Base-by-base conservation (phyloP, 2,888 invertebrate genomes). In the Brachypterus glaber region DNA sequence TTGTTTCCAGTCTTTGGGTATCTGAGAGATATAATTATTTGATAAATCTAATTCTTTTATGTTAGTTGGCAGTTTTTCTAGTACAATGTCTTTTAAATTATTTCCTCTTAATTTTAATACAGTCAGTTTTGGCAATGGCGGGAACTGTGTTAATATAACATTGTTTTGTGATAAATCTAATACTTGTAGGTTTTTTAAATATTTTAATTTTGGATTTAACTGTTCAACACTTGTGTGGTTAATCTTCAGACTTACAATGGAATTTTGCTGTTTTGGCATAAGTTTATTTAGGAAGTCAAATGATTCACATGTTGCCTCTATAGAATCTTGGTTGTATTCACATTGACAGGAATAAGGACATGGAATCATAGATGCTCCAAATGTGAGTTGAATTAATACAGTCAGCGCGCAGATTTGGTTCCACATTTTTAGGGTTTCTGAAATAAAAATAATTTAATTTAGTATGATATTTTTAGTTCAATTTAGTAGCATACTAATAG, bases 241-340 rank as follows among this genome's bases (percentile, higher is more conserved):
- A 33, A 65, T 43, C 15, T 51, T 53, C 15, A 66, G 44, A n/a
- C 48, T 51, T 18, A 44, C 50, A 29, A 66, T 52, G 7, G 43
- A 46, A 16, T 51, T 47, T 31, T 53, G 49, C 40, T 61, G 57
- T 44, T 61, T 61, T 17, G 55, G 48, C 11, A 51, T 43, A 11
- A 54, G 37, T 46, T 74, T 89, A 64, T 86, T 81, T 7, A 87
- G 77, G 30, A 86, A 84, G 46, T 81, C 79, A 53, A 88, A 82
- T 36, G 75, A 68, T 39, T 75, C 73, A 58, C 77, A 78, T 43
- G 74, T 72, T 17, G 74, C 71, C 43, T 83, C 71, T 21, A 83
- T 77, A 47, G 80, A 76, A 58, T 82, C 81, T n/a, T 79, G 75
- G 2, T n/a, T 8, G 16, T 7, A 74, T 44, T 73, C 72, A 54